Conservation (phyloP, 1,140 invertebrate species). For the Polypedilum pembai region DNA sequence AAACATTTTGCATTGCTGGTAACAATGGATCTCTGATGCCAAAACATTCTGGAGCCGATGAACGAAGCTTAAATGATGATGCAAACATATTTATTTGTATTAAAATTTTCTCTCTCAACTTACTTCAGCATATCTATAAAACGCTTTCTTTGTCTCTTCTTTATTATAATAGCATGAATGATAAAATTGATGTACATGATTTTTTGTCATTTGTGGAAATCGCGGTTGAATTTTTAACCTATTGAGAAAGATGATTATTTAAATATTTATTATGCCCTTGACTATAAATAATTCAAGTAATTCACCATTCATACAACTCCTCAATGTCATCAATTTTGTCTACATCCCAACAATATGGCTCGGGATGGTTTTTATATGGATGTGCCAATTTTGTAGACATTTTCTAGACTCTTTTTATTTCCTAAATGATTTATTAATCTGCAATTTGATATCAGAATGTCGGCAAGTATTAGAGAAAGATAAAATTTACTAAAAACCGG, state of each 20-base stretch:
- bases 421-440: too few species aligned
- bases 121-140: slow-evolving; percentile 27
- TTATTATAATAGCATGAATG: slow-evolving; percentile 30
- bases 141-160: slow-evolving; percentile 26
- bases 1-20: slow-evolving; percentile 29
- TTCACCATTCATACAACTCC: slow-evolving; percentile 26
- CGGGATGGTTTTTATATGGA: slow-evolving; percentile 26
- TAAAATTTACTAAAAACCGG: too few species aligned
- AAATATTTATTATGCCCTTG: too few species aligned
- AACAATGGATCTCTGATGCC: slow-evolving; percentile 26
- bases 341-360: background rate
- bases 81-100: slow-evolving; percentile 16
- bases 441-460: too few species aligned
- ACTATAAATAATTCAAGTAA: background rate
- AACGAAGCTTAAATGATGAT: slow-evolving; percentile 24
- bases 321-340: background rate
- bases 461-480: too few species aligned
- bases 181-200: slow-evolving; percentile 30
- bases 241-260: background rate
- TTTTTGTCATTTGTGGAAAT: slow-evolving; percentile 29
- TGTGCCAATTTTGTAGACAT: slow-evolving; percentile 22
- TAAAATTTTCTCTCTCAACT: background rate
- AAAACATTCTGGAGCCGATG: slow-evolving; percentile 28
- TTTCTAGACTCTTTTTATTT: background rate
- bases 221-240: slow-evolving; percentile 29